Conservation (phyloP, 2,888 invertebrate genomes). For the Campaea margaritaria region DNA sequence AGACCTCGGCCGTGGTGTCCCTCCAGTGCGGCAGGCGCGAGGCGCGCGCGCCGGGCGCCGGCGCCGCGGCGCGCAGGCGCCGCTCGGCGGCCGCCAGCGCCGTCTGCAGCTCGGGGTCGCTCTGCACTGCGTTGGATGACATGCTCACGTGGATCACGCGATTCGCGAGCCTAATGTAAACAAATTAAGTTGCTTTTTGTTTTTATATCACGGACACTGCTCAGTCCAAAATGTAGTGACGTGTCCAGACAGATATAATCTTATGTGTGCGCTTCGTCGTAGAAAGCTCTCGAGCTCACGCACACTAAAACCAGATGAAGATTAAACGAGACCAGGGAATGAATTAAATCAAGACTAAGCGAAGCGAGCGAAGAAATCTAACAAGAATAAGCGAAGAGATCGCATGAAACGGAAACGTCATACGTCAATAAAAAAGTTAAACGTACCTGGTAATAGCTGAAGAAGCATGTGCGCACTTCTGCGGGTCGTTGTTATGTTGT, state of each 20-base stretch:
- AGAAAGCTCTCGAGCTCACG: too few relatives aligned
- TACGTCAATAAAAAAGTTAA: neutral
- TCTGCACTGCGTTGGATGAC: constrained; percentile 81
- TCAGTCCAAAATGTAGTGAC: too few relatives aligned
- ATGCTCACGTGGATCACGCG: constrained; percentile 97
- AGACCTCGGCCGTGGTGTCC: constrained; percentile 87
- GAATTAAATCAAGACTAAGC: too few relatives aligned
- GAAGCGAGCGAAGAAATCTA: too few relatives aligned
- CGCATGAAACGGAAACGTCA: too few relatives aligned
- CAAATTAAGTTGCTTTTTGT: too few relatives aligned
- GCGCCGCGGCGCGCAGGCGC: constrained; percentile 90
- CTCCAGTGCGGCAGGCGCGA: constrained; percentile 87
- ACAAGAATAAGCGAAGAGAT: too few relatives aligned
- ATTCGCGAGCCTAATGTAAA: constrained; percentile 91
- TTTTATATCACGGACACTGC: too few relatives aligned
- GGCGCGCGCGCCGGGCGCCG: constrained; percentile 89
- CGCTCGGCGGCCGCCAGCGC: constrained; percentile 93
- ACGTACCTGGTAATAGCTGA: constrained; percentile 66
- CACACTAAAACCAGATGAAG: too few relatives aligned
- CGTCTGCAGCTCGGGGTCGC: constrained; percentile 94
- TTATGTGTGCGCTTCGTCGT: too few relatives aligned
- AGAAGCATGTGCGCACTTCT: constrained; percentile 59
- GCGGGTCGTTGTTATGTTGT: constrained; percentile 55
- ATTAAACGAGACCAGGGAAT: too few relatives aligned
- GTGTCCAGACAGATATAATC: too few relatives aligned